phyloP scores from a whole-genome alignment of 2,888 invertebrate genomes.

The Diaperis boleti region DNA sequence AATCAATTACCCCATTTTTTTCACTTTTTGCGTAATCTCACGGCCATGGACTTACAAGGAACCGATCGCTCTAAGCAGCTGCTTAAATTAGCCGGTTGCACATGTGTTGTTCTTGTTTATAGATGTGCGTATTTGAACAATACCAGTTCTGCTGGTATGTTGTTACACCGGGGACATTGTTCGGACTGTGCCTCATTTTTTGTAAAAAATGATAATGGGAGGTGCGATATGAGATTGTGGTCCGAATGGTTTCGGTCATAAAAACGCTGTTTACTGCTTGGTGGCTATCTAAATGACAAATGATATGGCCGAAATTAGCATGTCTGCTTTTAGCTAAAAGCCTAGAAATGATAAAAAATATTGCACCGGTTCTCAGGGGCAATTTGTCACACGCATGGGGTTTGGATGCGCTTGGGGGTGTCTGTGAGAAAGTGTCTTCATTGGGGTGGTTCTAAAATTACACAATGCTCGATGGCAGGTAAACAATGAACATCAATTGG shows the following conservation, averaged over 20 bases:
- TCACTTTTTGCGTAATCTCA: conserved; percentile 8
- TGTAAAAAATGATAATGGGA: not conserved
- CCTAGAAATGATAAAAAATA: not conserved
- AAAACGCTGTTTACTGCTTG: conserved; percentile 4
- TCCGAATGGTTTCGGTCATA: conserved; percentile 4
- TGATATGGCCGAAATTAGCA: not conserved
- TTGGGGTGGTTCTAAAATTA: conserved; percentile 29
- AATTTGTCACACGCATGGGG: conserved; percentile 9
- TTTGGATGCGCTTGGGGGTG: conserved; percentile 11
- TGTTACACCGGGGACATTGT: conserved; percentile 2
- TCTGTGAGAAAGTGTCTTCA: conserved; percentile 34
- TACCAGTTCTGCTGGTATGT: conserved; percentile 26
- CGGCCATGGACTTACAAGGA: conserved; percentile 12
- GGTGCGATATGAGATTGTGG: conserved; percentile 13
- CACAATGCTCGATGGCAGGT: conserved; percentile 36
- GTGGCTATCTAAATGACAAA: not conserved
- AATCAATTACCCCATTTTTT: conserved; percentile 21
- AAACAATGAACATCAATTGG: conserved; percentile 41
- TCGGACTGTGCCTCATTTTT: not conserved
- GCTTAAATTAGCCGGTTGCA: conserved; percentile 13
- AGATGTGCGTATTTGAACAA: conserved; percentile 12
- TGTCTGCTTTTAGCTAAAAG: not conserved
- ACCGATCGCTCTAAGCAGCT: conserved; percentile 3
- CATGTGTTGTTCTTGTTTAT: conserved; percentile 3
- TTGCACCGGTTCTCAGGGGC: not conserved